These are phyloP conservation scores for Galbula dea DNA, from an alignment of 2,113 vertebrate species.

Conservation along the genomic window DNA sequence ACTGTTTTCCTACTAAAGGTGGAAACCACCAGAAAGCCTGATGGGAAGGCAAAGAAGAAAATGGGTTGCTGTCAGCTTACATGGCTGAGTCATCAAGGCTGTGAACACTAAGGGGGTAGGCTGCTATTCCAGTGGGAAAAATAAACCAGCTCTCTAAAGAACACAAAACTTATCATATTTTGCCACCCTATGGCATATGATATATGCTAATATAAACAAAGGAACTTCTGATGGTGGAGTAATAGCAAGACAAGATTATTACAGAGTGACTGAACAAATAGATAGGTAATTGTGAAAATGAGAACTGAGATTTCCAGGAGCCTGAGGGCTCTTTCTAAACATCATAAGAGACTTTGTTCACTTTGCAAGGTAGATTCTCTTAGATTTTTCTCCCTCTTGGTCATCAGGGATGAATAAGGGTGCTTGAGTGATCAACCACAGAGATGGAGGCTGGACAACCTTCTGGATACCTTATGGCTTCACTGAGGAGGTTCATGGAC, in stretches of 20 bases:
- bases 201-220: not conserved
- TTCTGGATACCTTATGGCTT: not conserved
- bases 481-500: not conserved
- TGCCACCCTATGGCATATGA: not conserved
- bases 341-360: rapidly evolving
- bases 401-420: not conserved
- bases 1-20: not conserved
- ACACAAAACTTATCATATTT: not conserved
- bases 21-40: not conserved
- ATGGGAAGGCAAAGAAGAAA: not conserved
- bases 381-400: not conserved
- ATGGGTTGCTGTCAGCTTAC: not conserved
- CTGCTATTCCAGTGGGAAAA: not conserved
- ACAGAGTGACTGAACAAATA: not conserved
- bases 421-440: not conserved
- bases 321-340: not conserved
- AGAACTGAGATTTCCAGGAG: not conserved
- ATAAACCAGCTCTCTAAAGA: not conserved
- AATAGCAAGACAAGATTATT: not conserved
- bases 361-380: not conserved
- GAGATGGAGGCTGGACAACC: not conserved
- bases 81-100: not conserved
- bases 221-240: not conserved
- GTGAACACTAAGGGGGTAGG: not conserved
- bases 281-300: not conserved